Conservation (phyloP, 2,113 vertebrate species). For the Poicephalus gulielmi region DNA sequence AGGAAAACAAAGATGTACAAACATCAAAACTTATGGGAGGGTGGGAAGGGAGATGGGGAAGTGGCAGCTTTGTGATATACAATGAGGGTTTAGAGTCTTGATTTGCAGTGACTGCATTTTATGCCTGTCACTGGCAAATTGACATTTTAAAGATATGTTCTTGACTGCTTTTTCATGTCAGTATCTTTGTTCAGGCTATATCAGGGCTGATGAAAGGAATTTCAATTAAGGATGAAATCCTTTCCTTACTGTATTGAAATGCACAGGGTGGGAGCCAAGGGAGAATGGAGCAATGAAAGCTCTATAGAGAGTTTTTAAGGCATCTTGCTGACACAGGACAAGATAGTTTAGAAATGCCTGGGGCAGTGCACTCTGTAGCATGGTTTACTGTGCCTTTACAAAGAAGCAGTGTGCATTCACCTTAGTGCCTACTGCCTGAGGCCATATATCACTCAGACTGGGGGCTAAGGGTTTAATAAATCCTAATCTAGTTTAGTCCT, state of each 20-base stretch:
- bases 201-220: constrained; percentile 69
- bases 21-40: neutral
- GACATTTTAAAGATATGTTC: constrained; percentile 65
- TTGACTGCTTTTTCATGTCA: constrained; percentile 62
- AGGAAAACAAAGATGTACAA: constrained; percentile 51
- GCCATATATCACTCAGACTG: constrained; percentile 9
- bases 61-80: constrained; percentile 16
- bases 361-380: constrained; percentile 20
- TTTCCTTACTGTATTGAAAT: constrained; percentile 42
- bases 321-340: constrained; percentile 68
- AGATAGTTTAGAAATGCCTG: constrained; percentile 57
- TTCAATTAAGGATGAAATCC: constrained; percentile 63
- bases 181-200: constrained; percentile 63
- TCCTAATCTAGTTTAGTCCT: constrained; percentile 13
- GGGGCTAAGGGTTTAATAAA: constrained; percentile 45
- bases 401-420: constrained; percentile 21
- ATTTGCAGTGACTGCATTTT: constrained; percentile 55
- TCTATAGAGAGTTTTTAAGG: constrained; percentile 27
- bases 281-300: constrained; percentile 31
- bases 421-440: constrained; percentile 20
- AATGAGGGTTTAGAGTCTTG: constrained; percentile 2
- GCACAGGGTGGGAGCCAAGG: constrained; percentile 12
- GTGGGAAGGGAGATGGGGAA: neutral
- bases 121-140: constrained; percentile 59
- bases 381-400: constrained; percentile 35